Percentiles rank a stretch among this genome's conserved stretches.
Conservation (phyloP, 2,797 vertebrate species). For the Betta splendens region DNA sequence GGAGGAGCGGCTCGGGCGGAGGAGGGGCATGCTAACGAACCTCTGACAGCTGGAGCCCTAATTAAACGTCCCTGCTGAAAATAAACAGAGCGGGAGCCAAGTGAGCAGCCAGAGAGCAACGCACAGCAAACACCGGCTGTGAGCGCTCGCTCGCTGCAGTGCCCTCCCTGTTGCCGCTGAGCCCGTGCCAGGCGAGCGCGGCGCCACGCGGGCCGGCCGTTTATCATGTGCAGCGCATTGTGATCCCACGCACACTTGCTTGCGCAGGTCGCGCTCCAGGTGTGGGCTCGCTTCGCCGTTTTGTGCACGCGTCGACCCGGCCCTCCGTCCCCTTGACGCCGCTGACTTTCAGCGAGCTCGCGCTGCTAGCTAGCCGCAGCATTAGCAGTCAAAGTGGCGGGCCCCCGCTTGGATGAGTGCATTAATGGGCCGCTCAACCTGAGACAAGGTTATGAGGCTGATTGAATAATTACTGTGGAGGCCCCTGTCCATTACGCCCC, state of each 20-base stretch:
- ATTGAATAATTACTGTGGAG: slow-evolving; percentile 84
- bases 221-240: no score
- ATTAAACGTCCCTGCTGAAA: slow-evolving; percentile 87
- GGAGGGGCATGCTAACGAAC: slow-evolving; percentile 83
- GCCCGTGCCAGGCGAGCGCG: slow-evolving; percentile 63
- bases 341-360: slow-evolving; percentile 72
- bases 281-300: no score
- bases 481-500: slow-evolving; percentile 79
- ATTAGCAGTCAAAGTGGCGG: slow-evolving; percentile 73
- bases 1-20: slow-evolving; percentile 69
- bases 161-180: slow-evolving; percentile 64
- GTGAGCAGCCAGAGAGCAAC: slow-evolving; percentile 67
- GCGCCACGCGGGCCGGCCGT: slow-evolving; percentile 23
- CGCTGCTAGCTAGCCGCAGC: slow-evolving; percentile 62
- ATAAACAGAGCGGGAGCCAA: slow-evolving; percentile 81
- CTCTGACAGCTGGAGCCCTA: slow-evolving; percentile 88
- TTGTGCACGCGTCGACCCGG: slow-evolving; percentile 33
- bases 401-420: slow-evolving; percentile 77
- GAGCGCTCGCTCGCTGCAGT: slow-evolving; percentile 54
- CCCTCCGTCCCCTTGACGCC: slow-evolving; percentile 54
- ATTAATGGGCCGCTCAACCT: slow-evolving; percentile 77
- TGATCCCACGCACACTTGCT: slow-evolving; percentile 20
- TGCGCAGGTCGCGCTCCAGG: no score
- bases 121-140: slow-evolving; percentile 58
- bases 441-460: slow-evolving; percentile 83